Evolutionary conservation across 1,140 invertebrate species (phyloP).

Genomic region (Drosophila takahashii): DNA sequence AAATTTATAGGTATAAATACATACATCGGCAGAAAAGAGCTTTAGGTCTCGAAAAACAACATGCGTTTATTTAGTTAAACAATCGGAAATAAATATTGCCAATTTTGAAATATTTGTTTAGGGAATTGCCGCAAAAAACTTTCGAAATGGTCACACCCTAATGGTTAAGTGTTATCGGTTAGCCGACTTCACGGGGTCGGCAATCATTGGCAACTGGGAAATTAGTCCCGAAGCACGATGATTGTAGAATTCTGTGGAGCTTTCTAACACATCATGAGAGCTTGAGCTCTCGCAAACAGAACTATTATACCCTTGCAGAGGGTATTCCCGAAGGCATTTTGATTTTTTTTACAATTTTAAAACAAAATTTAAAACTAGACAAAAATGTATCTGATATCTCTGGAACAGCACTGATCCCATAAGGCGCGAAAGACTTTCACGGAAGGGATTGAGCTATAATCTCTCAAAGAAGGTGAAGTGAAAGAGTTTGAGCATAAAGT

Average conservation of each 20-base stretch:
- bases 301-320: too few species aligned
- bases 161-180: background rate
- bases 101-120: background rate
- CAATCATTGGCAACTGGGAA: conserved; percentile 15
- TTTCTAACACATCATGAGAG: background rate
- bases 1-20: background rate
- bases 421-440: too few species aligned
- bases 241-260: conserved; percentile 4
- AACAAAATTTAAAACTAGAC: too few species aligned
- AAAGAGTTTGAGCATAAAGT: too few species aligned
- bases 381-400: too few species aligned
- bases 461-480: too few species aligned
- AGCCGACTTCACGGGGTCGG: conserved; percentile 3
- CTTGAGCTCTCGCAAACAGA: background rate
- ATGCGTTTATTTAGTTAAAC: background rate
- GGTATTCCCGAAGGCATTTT: too few species aligned
- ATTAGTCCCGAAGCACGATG: background rate
- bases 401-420: too few species aligned
- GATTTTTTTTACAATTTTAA: too few species aligned
- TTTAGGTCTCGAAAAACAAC: background rate
- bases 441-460: too few species aligned
- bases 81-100: too few species aligned
- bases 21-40: background rate
- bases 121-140: background rate
- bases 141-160: background rate